Base-by-base conservation (phyloP, 2,113 vertebrate species). In the Nansenia antarctica region DNA sequence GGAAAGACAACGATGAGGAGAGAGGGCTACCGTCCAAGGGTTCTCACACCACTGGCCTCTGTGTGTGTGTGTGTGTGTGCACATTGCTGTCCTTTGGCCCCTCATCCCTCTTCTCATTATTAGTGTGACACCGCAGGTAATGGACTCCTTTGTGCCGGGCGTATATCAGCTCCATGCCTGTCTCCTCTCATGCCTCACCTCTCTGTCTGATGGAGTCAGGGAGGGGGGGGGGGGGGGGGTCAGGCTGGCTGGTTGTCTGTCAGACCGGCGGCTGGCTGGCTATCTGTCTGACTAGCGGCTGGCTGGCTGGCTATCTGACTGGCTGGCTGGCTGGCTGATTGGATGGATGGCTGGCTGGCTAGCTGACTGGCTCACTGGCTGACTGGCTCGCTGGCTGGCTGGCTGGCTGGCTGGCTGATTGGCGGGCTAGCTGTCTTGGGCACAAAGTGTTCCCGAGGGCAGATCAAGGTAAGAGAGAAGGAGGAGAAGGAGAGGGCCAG, bases 91-190 rank as follows among this genome's bases (percentile, higher is more conserved):
- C 20, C 26, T 66, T 62, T 70, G 58, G 57, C 67, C 67, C 73
- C 53, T 45, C 72, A 64, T 82, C 80, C 81, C 70, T 81, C 76
- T 77, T 74, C 70, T 61, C 65, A 79, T 85, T 84, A 80, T 80
- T 59, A 54, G 63, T 39, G 65, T 80, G 85, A 82, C 84, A 88
- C 84, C n/a, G 49, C 27, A 31, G 62, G 82, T 87, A 90, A 87
- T 87, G 62, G 79, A 84, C 80, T 86, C 78, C 71, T 85, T 83
- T 87, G 82, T 86, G 81, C 68, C 72, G 64, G 69, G 74, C 84
- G 82, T 80, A 86, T 85, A 86, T 85, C 81, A 79, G 83, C 82
- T n/a, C 84, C 73, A 76, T 84, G 81, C 73, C 86, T 73, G 85
- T 82, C 82, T 83, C 30, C 29, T 27, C 45, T 9, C 22, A 20